Evolutionary conservation across 2,888 invertebrate species (phyloP).

Genomic region (Agonopterix heracliana): DNA sequence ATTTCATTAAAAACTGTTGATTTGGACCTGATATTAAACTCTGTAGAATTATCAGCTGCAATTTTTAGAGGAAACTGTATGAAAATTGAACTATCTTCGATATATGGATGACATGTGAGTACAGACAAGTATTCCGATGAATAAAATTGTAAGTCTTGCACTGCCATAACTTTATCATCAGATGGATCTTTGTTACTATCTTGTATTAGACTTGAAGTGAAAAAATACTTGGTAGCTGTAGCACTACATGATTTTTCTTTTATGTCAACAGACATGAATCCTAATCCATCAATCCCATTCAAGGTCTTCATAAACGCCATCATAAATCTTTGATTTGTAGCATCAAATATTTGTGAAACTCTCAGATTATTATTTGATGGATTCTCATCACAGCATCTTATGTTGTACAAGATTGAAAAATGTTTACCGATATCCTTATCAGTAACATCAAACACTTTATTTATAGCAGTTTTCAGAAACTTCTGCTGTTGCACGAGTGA

Average conservation of each 20-base stretch:
- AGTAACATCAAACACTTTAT: conserved; percentile 81
- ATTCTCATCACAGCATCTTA: conserved; percentile 62
- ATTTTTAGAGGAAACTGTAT: conserved; percentile 67
- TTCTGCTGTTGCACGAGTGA: conserved; percentile 90
- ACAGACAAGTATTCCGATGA: conserved; percentile 83
- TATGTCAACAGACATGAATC: conserved; percentile 69
- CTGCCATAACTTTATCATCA: conserved; percentile 48
- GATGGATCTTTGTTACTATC: conserved; percentile 31
- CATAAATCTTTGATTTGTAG: conserved; percentile 63
- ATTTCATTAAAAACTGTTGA: conserved; percentile 59
- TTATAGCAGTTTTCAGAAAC: conserved; percentile 79
- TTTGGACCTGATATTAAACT: conserved; percentile 54
- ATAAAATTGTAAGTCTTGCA: conserved; percentile 87
- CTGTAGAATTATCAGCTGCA: conserved; percentile 57
- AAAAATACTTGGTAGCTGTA: conserved; percentile 72
- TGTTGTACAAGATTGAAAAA: conserved; percentile 73
- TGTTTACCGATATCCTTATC: conserved; percentile 79
- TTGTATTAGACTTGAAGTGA: conserved; percentile 59
- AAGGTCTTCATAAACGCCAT: conserved; percentile 64
- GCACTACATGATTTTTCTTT: conserved; percentile 52
- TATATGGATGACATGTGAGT: conserved; percentile 74
- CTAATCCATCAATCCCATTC: conserved; percentile 56
- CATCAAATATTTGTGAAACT: conserved; percentile 69
- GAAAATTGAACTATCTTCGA: conserved; percentile 60
- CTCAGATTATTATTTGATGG: conserved; percentile 40